These are phyloP conservation scores for Ceyx melanurus DNA, from an alignment of 2,113 vertebrate genomes.

Conservation along the genomic window DNA sequence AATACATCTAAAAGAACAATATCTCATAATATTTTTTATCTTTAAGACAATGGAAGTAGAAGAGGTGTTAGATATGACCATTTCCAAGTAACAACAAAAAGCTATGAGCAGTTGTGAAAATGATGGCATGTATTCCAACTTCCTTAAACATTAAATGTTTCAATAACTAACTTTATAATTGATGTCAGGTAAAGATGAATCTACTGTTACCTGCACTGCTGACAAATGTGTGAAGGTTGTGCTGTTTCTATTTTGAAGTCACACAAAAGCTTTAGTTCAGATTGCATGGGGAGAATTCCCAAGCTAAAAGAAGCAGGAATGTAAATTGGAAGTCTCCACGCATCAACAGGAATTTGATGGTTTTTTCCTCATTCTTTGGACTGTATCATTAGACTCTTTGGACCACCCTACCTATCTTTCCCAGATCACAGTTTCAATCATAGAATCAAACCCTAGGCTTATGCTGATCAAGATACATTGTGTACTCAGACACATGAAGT, in stretches of 20 bases:
- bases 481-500: rapidly evolving
- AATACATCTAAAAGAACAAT: background rate
- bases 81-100: background rate
- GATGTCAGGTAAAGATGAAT: background rate
- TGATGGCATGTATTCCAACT: background rate
- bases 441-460: background rate
- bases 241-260: background rate
- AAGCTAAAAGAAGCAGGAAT: background rate
- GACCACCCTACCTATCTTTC: background rate
- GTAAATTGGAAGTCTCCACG: background rate
- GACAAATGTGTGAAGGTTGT: background rate
- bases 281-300: background rate
- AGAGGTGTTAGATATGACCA: background rate
- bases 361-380: background rate
- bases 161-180: background rate
- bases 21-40: background rate
- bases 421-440: background rate
- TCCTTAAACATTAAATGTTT: background rate
- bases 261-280: background rate
- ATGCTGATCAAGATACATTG: background rate
- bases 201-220: background rate
- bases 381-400: background rate
- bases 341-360: background rate
- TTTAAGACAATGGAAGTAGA: background rate
- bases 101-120: background rate